Conservation (phyloP, 1,140 invertebrate genomes). For the Drosophila cardini region DNA sequence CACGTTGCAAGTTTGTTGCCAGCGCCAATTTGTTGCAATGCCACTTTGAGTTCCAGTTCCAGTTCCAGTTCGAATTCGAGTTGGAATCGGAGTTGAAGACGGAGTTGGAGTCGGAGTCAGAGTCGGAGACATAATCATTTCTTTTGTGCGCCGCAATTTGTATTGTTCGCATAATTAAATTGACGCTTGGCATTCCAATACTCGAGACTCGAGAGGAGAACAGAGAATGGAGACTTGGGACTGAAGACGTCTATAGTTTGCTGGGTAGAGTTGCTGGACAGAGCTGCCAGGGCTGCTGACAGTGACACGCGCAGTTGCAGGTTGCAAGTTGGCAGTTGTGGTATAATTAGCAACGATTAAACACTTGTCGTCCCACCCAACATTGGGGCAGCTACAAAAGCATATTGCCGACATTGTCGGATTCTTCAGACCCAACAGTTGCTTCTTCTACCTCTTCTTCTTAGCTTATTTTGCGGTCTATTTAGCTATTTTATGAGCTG, state of each 20-base stretch:
- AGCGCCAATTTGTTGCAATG: constrained; percentile 65
- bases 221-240: background rate
- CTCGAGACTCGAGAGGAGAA: background rate
- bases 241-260: background rate
- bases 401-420: constrained; percentile 55
- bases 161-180: constrained; percentile 84
- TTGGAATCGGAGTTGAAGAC: too few species aligned
- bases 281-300: constrained; percentile 51
- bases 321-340: constrained; percentile 23
- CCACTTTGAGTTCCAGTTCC: constrained; percentile 16
- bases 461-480: constrained; percentile 37
- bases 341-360: constrained; percentile 82
- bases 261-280: background rate
- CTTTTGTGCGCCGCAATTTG: constrained; percentile 72
- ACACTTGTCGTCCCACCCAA: constrained; percentile 81
- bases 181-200: constrained; percentile 76
- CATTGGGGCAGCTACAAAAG: constrained; percentile 61
- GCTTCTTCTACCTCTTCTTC: background rate
- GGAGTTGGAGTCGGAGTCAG: too few species aligned
- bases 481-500: constrained; percentile 46
- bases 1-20: background rate
- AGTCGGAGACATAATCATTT: constrained; percentile 71
- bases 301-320: constrained; percentile 73
- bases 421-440: background rate
- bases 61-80: too few species aligned